These are phyloP conservation scores for Taenioides sp. DNA, from an alignment of 2,797 vertebrate genomes.

Conservation along the genomic window DNA sequence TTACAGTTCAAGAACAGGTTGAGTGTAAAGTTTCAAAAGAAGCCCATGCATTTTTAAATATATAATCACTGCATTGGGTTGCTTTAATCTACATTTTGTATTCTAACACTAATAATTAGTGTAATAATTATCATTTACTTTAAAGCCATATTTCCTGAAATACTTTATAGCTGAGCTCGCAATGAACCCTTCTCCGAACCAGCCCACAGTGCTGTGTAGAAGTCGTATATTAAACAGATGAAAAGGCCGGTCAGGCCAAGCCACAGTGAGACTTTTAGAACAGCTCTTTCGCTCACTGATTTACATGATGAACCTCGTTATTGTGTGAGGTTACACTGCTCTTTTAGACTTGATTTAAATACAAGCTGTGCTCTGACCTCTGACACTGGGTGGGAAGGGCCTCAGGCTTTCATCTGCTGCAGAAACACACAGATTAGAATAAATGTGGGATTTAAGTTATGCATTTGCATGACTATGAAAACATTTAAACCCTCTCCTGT, in stretches of 20 bases:
- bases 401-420: conserved; percentile 2
- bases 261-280: neutral
- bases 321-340: conserved; percentile 9
- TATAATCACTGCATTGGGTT: neutral
- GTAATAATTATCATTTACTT: neutral
- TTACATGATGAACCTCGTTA: conserved; percentile 6
- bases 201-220: neutral
- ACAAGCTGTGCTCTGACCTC: conserved; percentile 8
- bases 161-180: neutral
- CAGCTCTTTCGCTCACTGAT: conserved; percentile 1
- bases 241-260: conserved; percentile 1
- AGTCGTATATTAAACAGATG: neutral
- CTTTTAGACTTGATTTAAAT: conserved; percentile 11
- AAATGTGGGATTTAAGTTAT: neutral
- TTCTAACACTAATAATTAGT: neutral
- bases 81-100: neutral
- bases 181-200: neutral
- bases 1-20: no score
- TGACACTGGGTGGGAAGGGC: conserved; percentile 6
- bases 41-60: no score
- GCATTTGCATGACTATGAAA: neutral
- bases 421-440: conserved; percentile 4
- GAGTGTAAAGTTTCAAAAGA: no score
- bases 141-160: neutral
- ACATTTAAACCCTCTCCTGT: neutral